These are phyloP conservation scores for Carapus acus DNA, from an alignment of 2,797 vertebrate species.

Conservation along the genomic window DNA sequence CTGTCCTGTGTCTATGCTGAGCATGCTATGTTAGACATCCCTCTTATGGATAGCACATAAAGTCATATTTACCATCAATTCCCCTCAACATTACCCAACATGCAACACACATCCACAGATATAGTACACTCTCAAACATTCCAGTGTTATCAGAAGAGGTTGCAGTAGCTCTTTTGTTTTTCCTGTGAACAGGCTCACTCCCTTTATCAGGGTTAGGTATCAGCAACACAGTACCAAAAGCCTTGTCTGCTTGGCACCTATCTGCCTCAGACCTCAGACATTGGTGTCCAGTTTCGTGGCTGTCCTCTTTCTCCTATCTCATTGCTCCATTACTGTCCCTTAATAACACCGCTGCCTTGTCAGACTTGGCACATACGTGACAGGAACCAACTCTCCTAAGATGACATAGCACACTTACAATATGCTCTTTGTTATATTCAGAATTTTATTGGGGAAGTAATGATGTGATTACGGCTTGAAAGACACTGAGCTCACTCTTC, in stretches of 20 bases:
- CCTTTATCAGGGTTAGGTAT: constrained; percentile 65
- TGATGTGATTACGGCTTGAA: too few relatives aligned
- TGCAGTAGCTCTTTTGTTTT: constrained; percentile 51
- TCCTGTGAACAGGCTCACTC: constrained; percentile 44
- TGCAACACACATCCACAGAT: constrained; percentile 12
- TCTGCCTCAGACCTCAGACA: constrained; percentile 39
- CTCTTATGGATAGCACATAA: constrained; percentile 19
- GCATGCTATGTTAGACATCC: constrained; percentile 16
- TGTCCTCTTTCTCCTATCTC: constrained; percentile 27
- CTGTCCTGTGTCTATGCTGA: constrained; percentile 9
- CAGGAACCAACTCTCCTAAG: background rate
- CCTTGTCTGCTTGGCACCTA: constrained; percentile 45
- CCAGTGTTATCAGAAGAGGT: constrained; percentile 52
- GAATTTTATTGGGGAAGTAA: too few relatives aligned
- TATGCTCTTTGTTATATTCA: background rate
- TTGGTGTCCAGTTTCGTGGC: constrained; percentile 49
- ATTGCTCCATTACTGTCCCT: background rate
- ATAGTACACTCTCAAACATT: constrained; percentile 40
- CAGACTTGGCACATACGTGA: background rate
- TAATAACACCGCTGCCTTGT: background rate
- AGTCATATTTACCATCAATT: constrained; percentile 4
- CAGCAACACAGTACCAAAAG: constrained; percentile 42
- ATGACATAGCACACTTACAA: background rate
- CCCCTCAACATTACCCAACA: too few relatives aligned
- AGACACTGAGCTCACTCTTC: background rate